These are phyloP conservation scores for Hiodon tergisus DNA, from an alignment of 2,113 vertebrate species.

Conservation along the genomic window DNA sequence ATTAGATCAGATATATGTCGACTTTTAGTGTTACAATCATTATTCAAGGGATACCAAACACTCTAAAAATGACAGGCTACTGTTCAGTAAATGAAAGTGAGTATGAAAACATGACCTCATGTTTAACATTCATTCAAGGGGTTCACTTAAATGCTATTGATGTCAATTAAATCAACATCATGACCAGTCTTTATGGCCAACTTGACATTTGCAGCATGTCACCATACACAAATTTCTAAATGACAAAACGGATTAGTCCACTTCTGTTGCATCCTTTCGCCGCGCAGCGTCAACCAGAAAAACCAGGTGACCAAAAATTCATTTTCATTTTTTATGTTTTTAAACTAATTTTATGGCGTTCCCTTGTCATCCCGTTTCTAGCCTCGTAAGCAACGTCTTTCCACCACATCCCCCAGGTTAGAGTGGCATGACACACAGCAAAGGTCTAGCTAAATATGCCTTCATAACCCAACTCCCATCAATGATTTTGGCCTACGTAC, in stretches of 20 bases:
- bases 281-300: background rate
- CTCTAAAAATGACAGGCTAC: background rate
- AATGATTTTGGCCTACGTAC: conserved; percentile 1
- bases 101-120: conserved; percentile 4
- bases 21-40: background rate
- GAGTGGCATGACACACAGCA: background rate
- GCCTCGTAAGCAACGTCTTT: background rate
- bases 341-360: too few species aligned
- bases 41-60: background rate
- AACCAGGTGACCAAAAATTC: background rate
- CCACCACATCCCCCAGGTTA: background rate
- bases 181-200: background rate
- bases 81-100: background rate
- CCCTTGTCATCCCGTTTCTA: too few species aligned
- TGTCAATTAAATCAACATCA: background rate
- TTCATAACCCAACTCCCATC: background rate
- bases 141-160: background rate
- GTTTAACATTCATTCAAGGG: conserved; percentile 2
- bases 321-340: too few species aligned
- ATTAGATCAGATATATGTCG: background rate
- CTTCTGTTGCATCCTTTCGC: background rate
- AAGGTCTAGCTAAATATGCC: background rate
- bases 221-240: conserved; percentile 1
- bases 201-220: conserved; percentile 7
- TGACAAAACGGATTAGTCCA: background rate